Evolutionary conservation across 2,888 invertebrate genomes (phyloP), one percentile per base, ranked within the genome.

Genomic region (Euplexia lucipara): DNA sequence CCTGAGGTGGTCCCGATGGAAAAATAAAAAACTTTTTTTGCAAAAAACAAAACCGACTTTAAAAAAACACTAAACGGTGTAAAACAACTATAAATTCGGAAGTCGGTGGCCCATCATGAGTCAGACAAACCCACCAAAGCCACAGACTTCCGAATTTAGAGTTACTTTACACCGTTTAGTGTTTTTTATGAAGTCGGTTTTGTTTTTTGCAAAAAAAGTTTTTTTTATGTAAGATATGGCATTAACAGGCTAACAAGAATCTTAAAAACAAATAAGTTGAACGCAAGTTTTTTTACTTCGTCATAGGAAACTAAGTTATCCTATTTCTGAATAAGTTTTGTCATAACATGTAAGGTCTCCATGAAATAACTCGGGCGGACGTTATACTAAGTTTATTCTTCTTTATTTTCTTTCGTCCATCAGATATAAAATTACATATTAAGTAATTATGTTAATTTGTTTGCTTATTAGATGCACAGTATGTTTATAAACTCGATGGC

Each of bases 251-350:
- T 32, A 39, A 52, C 30, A 47, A 48, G n/a, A 61, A 20, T 39
- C n/a, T 41, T n/a, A 5, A 18, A 44, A 56, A 26, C 41, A 56
- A 45, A 51, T 45, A 41, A 39, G 42, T 52, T 16, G 9, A 44
- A n/a, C 16, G 4, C 16, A 39, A 58, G 30, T 39, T 58, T 39
- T n/a, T 52, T 44, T 41, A 63, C 51, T 12, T 57, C 52, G 20
- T 68, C 69, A 66, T 67, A 39, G n/a, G 56, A 39, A 42, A 52
- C 57, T 58, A 67, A 64, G 45, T 70, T 71, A 47, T 58, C 48
- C 39, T 39, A 61, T 68, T 61, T 68, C 61, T 49, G 49, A 26
- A 57, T 64, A 71, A 67, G 56, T 63, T 65, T 69, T 57, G 54
- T 44, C 52, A 49, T 61, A 61, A 45, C 45, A 41, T 45, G 20